Evolutionary conservation across 1,140 invertebrate genomes (phyloP), one percentile per base, ranked within the genome.

Genomic region (Penaeus vannamei): DNA sequence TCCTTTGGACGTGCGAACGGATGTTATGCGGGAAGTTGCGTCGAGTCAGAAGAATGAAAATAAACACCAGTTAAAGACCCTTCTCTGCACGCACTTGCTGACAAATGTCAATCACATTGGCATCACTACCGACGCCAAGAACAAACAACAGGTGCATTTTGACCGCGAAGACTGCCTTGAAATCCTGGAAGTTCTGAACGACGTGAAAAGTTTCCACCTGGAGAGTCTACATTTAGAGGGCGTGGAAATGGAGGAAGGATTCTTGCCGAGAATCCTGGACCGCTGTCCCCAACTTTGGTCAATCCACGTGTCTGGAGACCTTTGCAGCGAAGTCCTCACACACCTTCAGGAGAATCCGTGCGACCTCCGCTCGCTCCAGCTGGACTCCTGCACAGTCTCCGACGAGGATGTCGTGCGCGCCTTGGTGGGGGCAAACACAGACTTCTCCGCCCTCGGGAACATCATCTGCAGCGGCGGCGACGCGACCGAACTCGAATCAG

Each of bases 291-390:
- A 23, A 29, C 46, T 83, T 23, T 10, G n/a, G 23, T 61, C 26
- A 10, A 83, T 83, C n/a, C 81, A 83, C 29, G 60, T 83, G 14
- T 83, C 81, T 62, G 81, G 81, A 62, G 29, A 60, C 29, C 60
- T 83, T 14, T 61, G 81, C 32, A 60, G 60, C 23, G 81, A 61
- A 29, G 60, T 83, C 23, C 59, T 83, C 23, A 26, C 46, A 46
- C 36, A 29, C 59, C 81, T 83, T 2, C 53, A 62, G 22, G 60
- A 62, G 32, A 14, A 29, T 26, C 81, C 53, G 14, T 83, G 81
- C 14, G 60, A 83, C 53, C 81, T 83, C 12, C 81, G 53, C 29
- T 83, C 81, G 5, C 81, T 83, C 29, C 81, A 62, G 20, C 81
- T 83, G 17, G 26, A 62, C 81, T 26, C 12, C 81, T 83, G 81